A percentile compares a stretch with the other conserved stretches of the same genome.
phyloP scores from a whole-genome alignment of 2,888 invertebrate species.

The Cerastoderma edule region DNA sequence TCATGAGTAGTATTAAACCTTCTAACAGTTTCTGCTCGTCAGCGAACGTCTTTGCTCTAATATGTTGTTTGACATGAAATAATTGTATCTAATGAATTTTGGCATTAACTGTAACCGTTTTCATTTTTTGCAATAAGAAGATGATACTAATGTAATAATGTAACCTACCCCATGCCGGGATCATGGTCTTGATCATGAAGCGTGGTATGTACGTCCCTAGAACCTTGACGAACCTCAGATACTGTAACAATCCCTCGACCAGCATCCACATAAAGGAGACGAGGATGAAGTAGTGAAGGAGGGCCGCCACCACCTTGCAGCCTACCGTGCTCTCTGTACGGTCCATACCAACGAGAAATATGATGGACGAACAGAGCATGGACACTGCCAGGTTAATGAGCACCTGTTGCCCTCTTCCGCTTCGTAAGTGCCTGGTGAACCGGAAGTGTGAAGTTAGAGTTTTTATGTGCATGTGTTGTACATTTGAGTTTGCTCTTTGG shows the following conservation, averaged over 20 bases:
- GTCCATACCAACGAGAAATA: slow-evolving; percentile 81
- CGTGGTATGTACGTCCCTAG: slow-evolving; percentile 86
- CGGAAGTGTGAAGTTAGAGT: no score
- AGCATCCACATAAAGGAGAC: slow-evolving; percentile 92
- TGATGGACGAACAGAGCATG: slow-evolving; percentile 86
- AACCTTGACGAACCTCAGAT: slow-evolving; percentile 88
- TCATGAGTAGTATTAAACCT: no score
- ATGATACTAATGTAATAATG: no score
- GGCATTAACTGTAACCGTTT: no score
- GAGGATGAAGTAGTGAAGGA: slow-evolving; percentile 88
- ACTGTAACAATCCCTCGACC: slow-evolving; percentile 88
- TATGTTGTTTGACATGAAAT: no score
- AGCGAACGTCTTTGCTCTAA: no score
- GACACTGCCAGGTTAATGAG: slow-evolving; percentile 87
- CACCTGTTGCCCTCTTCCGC: slow-evolving; percentile 88
- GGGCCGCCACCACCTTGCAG: slow-evolving; percentile 86
- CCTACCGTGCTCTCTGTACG: slow-evolving; percentile 68
- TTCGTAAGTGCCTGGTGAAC: slow-evolving; percentile 87
- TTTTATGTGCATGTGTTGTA: no score
- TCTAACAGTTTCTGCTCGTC: no score
- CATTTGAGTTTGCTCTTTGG: no score
- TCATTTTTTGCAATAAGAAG: no score
- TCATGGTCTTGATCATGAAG: slow-evolving; percentile 87
- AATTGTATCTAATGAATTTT: no score
- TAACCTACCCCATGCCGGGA: slow-evolving; percentile 80